Evolutionary conservation across 2,113 vertebrate genomes (phyloP).

Genomic region (Furnarius figulus): DNA sequence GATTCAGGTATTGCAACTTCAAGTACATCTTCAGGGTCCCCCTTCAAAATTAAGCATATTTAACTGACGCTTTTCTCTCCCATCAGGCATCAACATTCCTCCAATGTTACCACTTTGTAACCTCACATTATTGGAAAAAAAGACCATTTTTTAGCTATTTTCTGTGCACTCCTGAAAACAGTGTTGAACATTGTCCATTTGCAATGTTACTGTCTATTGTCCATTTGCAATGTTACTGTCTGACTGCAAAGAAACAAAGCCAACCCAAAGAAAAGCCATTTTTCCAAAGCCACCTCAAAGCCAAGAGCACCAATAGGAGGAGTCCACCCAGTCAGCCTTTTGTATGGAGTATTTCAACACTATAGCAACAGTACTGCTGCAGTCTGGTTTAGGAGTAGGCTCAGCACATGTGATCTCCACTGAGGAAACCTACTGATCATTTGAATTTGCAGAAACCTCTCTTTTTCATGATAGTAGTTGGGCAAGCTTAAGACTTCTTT

Average conservation of each 20-base stretch:
- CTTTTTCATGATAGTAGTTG: neutral
- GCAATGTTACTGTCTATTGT: neutral
- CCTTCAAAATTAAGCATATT: slow-evolving; percentile 62
- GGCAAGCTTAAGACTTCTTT: neutral
- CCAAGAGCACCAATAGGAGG: neutral
- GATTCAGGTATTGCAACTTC: slow-evolving; percentile 70
- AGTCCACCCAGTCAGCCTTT: neutral
- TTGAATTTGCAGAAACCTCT: neutral
- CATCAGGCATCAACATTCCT: neutral
- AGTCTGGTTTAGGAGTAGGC: neutral
- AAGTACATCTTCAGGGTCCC: slow-evolving; percentile 70
- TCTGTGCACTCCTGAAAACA: rapidly evolving
- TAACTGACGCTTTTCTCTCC: neutral
- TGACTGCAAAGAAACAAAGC: neutral
- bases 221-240: neutral
- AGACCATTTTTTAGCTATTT: neutral
- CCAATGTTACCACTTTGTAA: neutral
- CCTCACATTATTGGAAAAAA: neutral
- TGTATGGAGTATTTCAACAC: neutral
- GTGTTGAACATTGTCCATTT: neutral
- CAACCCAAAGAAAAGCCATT: neutral
- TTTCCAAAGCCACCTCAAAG: neutral
- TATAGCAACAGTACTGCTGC: neutral
- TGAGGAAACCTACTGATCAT: neutral
- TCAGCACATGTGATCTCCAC: neutral